A percentile compares a stretch with the other conserved stretches of the same genome.
Evolutionary conservation across 2,797 vertebrate species (phyloP).

Genomic region (Coregonus suidteri): DNA sequence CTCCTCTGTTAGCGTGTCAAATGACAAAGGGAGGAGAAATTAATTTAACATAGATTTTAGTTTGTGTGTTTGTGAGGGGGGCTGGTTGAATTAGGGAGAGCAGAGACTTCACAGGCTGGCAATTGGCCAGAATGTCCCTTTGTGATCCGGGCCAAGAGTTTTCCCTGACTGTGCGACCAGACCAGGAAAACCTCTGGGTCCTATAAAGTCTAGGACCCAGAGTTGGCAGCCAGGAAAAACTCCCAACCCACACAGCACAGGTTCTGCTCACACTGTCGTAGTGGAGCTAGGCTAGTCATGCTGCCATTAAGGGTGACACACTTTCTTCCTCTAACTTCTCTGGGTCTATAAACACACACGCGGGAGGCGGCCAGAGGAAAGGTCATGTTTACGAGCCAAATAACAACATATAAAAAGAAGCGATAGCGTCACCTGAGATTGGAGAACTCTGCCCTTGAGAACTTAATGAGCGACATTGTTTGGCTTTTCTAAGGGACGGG

Average conservation of each 20-base stretch:
- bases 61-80: slow-evolving; percentile 12
- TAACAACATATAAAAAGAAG: slow-evolving; percentile 34
- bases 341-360: slow-evolving; percentile 33
- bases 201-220: slow-evolving; percentile 36
- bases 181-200: background rate
- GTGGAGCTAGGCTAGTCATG: background rate
- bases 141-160: slow-evolving; percentile 20
- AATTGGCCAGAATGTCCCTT: slow-evolving; percentile 15
- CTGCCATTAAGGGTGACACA: background rate
- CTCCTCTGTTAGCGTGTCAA: slow-evolving; percentile 15
- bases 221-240: slow-evolving; percentile 15
- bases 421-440: slow-evolving; percentile 35
- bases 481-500: slow-evolving; percentile 16
- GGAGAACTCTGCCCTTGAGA: slow-evolving; percentile 36
- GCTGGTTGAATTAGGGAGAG: slow-evolving; percentile 12
- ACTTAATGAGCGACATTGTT: slow-evolving; percentile 49
- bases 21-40: slow-evolving; percentile 13
- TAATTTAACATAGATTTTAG: slow-evolving; percentile 4
- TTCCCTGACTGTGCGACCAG: slow-evolving; percentile 20
- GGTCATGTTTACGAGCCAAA: slow-evolving; percentile 53
- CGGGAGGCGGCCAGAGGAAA: slow-evolving; percentile 8
- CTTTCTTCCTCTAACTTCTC: slow-evolving; percentile 26
- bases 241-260: slow-evolving; percentile 19
- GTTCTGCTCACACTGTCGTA: slow-evolving; percentile 4
- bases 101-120: background rate